Evolutionary conservation across 2,888 invertebrate species (phyloP).

Genomic region (Catocala fraxini): DNA sequence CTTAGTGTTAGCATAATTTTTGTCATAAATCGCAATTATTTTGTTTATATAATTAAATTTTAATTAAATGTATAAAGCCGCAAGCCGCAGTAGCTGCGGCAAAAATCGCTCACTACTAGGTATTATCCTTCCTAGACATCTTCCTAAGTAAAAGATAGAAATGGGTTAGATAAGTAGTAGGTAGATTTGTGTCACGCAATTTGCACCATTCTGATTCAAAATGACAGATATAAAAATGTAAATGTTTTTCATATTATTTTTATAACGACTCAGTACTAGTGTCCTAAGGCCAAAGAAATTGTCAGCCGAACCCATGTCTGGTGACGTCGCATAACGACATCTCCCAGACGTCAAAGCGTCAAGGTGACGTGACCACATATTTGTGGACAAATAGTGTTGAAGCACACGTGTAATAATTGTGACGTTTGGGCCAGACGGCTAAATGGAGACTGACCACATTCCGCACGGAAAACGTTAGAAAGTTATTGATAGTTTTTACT

Average conservation of each 20-base stretch:
- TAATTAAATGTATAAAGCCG: too few relatives aligned
- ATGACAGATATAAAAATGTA: too few relatives aligned
- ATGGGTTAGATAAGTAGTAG: too few relatives aligned
- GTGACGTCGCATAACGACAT: slow-evolving; percentile 59
- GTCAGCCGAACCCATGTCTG: slow-evolving; percentile 36
- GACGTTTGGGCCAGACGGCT: slow-evolving; percentile 34
- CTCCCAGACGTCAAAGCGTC: slow-evolving; percentile 58
- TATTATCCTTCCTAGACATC: too few relatives aligned
- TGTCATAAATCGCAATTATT: too few relatives aligned
- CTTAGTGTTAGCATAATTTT: too few relatives aligned
- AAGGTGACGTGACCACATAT: slow-evolving; percentile 55
- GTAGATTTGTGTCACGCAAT: too few relatives aligned
- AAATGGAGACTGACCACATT: slow-evolving; percentile 30
- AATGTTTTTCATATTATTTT: not conserved
- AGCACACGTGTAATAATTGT: slow-evolving; percentile 47
- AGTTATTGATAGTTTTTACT: slow-evolving; percentile 1
- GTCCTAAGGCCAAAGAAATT: slow-evolving; percentile 23
- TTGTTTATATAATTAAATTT: too few relatives aligned
- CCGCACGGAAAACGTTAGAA: slow-evolving; percentile 9
- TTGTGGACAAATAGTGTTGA: slow-evolving; percentile 42
- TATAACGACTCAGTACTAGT: not conserved
- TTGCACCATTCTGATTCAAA: too few relatives aligned
- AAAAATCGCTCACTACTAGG: too few relatives aligned
- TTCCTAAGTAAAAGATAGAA: too few relatives aligned
- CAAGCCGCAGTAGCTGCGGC: too few relatives aligned